Evolutionary conservation across 2,113 vertebrate genomes (phyloP).

Genomic region (Dolichotis patagonum): DNA sequence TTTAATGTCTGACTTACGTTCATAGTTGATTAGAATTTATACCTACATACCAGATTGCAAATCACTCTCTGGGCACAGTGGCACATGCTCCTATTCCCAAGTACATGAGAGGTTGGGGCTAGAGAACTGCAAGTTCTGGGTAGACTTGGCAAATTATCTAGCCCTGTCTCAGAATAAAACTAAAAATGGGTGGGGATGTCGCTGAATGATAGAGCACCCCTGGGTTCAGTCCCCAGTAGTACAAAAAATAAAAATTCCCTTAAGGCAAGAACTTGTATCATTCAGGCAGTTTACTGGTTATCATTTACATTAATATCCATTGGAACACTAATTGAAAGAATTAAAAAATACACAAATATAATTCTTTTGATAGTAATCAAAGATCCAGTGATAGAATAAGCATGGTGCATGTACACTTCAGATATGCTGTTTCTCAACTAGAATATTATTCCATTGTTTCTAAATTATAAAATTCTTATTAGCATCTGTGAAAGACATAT

Average conservation of each 20-base stretch:
- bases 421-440: neutral
- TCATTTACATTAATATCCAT: neutral
- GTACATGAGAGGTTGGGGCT: neutral
- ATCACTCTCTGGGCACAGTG: neutral
- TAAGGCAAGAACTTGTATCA: neutral
- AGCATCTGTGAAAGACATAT: neutral
- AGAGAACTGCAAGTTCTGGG: neutral
- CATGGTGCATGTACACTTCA: neutral
- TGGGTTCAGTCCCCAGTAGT: neutral
- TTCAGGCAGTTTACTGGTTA: neutral
- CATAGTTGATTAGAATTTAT: conserved; percentile 15
- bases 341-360: neutral
- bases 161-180: neutral
- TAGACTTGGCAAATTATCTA: neutral
- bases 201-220: neutral
- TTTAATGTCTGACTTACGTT: neutral
- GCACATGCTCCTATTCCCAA: neutral
- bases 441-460: neutral
- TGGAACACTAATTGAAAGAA: neutral
- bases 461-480: conserved; percentile 30
- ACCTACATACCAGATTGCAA: neutral
- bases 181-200: neutral
- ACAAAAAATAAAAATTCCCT: neutral
- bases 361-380: neutral
- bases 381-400: neutral